These are phyloP conservation scores for Rhabdornis inornatus DNA, from an alignment of 2,113 vertebrate species.

Conservation along the genomic window DNA sequence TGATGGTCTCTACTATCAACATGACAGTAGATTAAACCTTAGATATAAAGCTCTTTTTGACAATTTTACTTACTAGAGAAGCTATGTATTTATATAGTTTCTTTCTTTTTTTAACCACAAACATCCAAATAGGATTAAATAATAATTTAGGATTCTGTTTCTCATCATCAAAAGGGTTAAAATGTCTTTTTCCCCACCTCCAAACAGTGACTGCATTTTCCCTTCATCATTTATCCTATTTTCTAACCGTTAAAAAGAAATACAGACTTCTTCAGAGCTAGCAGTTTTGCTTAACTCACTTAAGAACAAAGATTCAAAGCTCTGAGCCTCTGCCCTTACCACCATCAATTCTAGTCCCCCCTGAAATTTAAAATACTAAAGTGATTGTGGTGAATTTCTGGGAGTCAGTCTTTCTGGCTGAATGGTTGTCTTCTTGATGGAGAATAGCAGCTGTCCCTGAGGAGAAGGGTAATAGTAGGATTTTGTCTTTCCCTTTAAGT, in stretches of 20 bases:
- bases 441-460: slow-evolving; percentile 39
- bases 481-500: slow-evolving; percentile 35
- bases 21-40: not conserved
- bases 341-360: slow-evolving; percentile 53
- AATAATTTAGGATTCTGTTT: not conserved
- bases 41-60: not conserved
- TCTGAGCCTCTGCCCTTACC: slow-evolving; percentile 36
- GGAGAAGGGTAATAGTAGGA: slow-evolving; percentile 11
- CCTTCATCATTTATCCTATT: slow-evolving; percentile 14
- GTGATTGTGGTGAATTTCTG: slow-evolving; percentile 36
- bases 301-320: slow-evolving; percentile 34
- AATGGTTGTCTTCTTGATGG: slow-evolving; percentile 41
- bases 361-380: slow-evolving; percentile 59
- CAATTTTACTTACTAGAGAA: not conserved
- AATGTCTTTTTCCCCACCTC: not conserved
- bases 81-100: not conserved
- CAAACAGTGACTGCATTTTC: not conserved
- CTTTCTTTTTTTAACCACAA: not conserved
- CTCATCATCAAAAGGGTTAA: not conserved
- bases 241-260: slow-evolving; percentile 37
- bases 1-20: not conserved
- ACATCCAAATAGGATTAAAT: not conserved
- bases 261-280: slow-evolving; percentile 22
- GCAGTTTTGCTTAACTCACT: slow-evolving; percentile 51
- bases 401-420: slow-evolving; percentile 41